Percentiles rank a stretch among this genome's conserved stretches.
phyloP scores from a whole-genome alignment of 1,140 invertebrate species.

The Penaeus vannamei region DNA sequence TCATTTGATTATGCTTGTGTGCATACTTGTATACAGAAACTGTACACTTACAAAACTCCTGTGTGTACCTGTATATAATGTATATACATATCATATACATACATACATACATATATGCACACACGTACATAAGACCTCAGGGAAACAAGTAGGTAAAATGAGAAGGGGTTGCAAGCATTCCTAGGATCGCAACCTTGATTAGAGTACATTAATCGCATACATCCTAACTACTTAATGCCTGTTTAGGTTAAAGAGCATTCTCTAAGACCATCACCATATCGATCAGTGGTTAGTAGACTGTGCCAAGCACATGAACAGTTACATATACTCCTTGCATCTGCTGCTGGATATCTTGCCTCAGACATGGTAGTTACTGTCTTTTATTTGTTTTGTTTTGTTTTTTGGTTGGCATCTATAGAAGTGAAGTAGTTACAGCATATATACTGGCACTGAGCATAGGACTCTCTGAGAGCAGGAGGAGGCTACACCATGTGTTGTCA shows the following conservation, averaged over 20 bases:
- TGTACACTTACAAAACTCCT: no score
- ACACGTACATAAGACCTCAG: neutral
- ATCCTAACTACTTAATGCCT: slow-evolving; percentile 18
- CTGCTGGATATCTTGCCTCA: slow-evolving; percentile 36
- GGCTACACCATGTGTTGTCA: slow-evolving; percentile 5
- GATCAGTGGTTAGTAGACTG: slow-evolving; percentile 52
- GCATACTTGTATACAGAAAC: no score
- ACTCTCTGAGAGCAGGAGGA: neutral
- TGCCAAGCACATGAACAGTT: slow-evolving; percentile 38
- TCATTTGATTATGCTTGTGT: neutral
- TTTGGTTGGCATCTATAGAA: no score
- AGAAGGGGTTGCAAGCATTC: slow-evolving; percentile 7
- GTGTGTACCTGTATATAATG: no score
- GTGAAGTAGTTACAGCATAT: slow-evolving; percentile 20
- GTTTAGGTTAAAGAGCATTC: slow-evolving; percentile 41
- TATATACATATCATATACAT: slow-evolving; percentile 12
- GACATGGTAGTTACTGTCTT: neutral
- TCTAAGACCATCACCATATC: slow-evolving; percentile 38
- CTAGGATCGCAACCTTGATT: neutral
- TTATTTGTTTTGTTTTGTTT: no score
- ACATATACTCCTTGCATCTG: slow-evolving; percentile 19
- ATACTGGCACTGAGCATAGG: neutral
- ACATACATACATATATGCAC: slow-evolving; percentile 8
- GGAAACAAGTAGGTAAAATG: neutral
- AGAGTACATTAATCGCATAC: slow-evolving; percentile 31